A percentile compares a stretch with the other conserved stretches of the same genome.
phyloP scores from a whole-genome alignment of 2,888 invertebrate species.

The Plemyria rubiginata region DNA sequence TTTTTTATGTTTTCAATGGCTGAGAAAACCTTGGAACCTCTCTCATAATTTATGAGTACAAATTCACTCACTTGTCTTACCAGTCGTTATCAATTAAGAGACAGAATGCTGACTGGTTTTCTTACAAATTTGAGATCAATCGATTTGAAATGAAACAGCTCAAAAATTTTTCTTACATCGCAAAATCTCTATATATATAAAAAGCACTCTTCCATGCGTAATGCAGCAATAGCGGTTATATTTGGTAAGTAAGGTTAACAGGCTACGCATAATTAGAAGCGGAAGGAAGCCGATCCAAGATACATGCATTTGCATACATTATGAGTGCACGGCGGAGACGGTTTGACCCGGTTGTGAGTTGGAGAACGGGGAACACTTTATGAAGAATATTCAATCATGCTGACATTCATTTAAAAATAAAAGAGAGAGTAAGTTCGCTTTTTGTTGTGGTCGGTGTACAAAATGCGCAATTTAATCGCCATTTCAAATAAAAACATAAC shows the following conservation, averaged over 20 bases:
- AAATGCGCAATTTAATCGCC: too few species aligned
- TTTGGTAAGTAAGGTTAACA: slow-evolving; percentile 27
- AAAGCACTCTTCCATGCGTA: neutral
- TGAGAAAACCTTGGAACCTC: too few species aligned
- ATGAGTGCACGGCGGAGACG: slow-evolving; percentile 29
- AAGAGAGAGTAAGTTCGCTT: too few species aligned
- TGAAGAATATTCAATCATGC: neutral
- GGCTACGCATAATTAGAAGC: slow-evolving; percentile 37
- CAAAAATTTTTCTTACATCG: neutral
- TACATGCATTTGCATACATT: slow-evolving; percentile 46
- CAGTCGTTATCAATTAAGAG: neutral
- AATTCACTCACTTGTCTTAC: neutral
- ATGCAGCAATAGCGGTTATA: slow-evolving; percentile 21
- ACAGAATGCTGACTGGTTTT: neutral
- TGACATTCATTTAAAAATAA: too few species aligned
- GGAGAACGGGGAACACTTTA: slow-evolving; percentile 1
- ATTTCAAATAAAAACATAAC: too few species aligned
- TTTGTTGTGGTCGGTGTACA: too few species aligned
- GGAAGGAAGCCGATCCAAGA: slow-evolving; percentile 45
- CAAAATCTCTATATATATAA: neutral
- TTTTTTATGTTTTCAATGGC: too few species aligned
- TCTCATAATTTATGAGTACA: too few species aligned
- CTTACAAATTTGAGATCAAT: neutral
- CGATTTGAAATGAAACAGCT: neutral
- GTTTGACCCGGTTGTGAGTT: slow-evolving; percentile 11